Conservation (phyloP, 1,140 invertebrate genomes). For the Drosophila sulfurigaster region DNA sequence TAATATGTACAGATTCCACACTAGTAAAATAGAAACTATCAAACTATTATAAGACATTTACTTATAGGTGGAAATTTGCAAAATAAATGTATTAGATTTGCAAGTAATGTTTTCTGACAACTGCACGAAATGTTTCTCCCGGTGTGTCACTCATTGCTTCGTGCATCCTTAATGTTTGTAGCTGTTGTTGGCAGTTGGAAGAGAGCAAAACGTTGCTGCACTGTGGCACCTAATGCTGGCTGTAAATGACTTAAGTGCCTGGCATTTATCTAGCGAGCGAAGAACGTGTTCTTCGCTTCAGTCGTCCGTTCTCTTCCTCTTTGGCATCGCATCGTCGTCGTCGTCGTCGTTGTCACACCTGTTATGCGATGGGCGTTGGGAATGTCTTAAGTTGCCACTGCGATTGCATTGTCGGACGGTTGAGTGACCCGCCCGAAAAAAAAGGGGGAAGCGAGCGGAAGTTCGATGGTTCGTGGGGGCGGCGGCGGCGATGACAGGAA, state of each 20-base stretch:
- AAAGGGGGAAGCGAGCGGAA: no score
- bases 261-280: conserved; percentile 68
- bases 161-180: not conserved
- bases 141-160: not conserved
- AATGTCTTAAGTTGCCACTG: not conserved
- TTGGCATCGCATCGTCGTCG: conserved; percentile 47
- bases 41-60: no score
- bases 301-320: not conserved
- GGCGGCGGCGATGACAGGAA: not conserved
- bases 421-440: not conserved
- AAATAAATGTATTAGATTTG: no score
- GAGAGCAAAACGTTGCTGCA: conserved; percentile 1
- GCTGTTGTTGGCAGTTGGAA: not conserved
- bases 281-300: conserved; percentile 61
- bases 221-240: conserved; percentile 34
- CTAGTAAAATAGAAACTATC: no score
- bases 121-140: no score
- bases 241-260: conserved; percentile 79
- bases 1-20: no score
- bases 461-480: no score
- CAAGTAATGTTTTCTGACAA: no score
- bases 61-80: no score
- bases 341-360: conserved; percentile 59
- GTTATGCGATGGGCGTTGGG: conserved; percentile 44
- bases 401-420: not conserved